Percentiles rank a stretch among this genome's conserved stretches.
Evolutionary conservation across 2,888 invertebrate species (phyloP).

Genomic region (Protodeltote pygarga): DNA sequence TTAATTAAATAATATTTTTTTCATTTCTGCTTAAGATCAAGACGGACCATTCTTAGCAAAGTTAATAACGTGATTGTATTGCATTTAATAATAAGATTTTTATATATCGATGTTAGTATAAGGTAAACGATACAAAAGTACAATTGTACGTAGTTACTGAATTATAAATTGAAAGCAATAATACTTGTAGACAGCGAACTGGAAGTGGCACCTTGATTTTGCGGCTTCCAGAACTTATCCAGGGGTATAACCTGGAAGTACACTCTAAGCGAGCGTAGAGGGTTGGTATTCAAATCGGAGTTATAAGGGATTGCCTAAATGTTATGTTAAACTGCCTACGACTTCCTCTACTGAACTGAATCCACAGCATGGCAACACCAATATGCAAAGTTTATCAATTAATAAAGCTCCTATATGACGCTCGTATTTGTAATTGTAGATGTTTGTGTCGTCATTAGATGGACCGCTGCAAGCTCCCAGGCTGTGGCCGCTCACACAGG

Average conservation of each 20-base stretch:
- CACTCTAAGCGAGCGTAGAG: slow-evolving; percentile 21
- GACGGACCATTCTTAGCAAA: no score
- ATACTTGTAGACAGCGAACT: slow-evolving; percentile 22
- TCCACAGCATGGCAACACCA: slow-evolving; percentile 33
- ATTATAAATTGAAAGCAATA: slow-evolving; percentile 37
- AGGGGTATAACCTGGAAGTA: neutral
- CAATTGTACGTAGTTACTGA: slow-evolving; percentile 41
- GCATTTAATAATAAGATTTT: slow-evolving; percentile 27
- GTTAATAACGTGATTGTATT: slow-evolving; percentile 12
- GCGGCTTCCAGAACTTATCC: neutral
- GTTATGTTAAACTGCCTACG: slow-evolving; percentile 49
- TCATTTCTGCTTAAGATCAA: slow-evolving; percentile 19
- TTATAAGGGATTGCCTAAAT: slow-evolving; percentile 31
- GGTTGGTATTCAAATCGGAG: slow-evolving; percentile 25
- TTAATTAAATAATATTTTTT: slow-evolving; percentile 4
- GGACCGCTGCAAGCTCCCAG: slow-evolving; percentile 54
- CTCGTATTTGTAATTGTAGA: slow-evolving; percentile 36
- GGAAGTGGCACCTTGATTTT: slow-evolving; percentile 8
- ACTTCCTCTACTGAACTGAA: slow-evolving; percentile 35
- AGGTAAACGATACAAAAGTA: slow-evolving; percentile 37
- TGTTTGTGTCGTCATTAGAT: slow-evolving; percentile 42
- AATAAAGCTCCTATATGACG: slow-evolving; percentile 33
- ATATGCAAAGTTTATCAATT: slow-evolving; percentile 44
- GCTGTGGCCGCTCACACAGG: slow-evolving; percentile 8
- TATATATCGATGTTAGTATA: slow-evolving; percentile 34